Percentiles rank a stretch among this genome's conserved stretches.
Conservation (phyloP, 2,113 vertebrate species). For the Patagioenas fasciata region DNA sequence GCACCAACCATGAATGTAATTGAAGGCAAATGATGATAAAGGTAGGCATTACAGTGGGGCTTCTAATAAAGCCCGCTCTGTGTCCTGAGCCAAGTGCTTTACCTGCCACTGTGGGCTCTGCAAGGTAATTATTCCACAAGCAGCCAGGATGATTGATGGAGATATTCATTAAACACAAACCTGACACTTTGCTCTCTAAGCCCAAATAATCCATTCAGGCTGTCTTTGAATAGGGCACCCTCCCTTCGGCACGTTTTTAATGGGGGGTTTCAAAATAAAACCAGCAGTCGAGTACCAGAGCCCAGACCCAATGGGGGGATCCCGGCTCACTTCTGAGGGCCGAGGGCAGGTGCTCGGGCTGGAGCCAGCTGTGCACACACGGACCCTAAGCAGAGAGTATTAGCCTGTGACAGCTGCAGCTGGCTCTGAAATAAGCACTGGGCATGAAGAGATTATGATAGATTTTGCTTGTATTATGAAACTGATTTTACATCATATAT, state of each 20-base stretch:
- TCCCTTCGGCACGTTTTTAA: conserved; percentile 12
- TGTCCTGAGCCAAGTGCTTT: conserved; percentile 13
- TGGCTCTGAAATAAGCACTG: conserved; percentile 63
- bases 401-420: conserved; percentile 74
- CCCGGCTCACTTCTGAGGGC: not conserved
- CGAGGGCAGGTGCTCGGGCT: conserved; percentile 67
- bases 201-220: conserved; percentile 76
- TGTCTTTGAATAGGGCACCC: conserved; percentile 49
- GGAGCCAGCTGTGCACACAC: conserved; percentile 72
- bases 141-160: conserved; percentile 40
- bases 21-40: not conserved
- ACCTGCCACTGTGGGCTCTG: conserved; percentile 45
- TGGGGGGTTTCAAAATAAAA: conserved; percentile 45
- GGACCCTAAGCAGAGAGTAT: conserved; percentile 53
- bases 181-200: conserved; percentile 58
- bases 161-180: conserved; percentile 64
- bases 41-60: not conserved
- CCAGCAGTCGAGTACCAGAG: not conserved
- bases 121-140: conserved; percentile 29
- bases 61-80: conserved; percentile 29
- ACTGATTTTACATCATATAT: conserved; percentile 67
- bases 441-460: conserved; percentile 70
- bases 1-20: not conserved
- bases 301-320: not conserved
- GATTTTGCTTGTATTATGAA: conserved; percentile 74